These are phyloP conservation scores for Plecturocebus donacophilus DNA, from an alignment of 2,113 vertebrate genomes.

Conservation along the genomic window DNA sequence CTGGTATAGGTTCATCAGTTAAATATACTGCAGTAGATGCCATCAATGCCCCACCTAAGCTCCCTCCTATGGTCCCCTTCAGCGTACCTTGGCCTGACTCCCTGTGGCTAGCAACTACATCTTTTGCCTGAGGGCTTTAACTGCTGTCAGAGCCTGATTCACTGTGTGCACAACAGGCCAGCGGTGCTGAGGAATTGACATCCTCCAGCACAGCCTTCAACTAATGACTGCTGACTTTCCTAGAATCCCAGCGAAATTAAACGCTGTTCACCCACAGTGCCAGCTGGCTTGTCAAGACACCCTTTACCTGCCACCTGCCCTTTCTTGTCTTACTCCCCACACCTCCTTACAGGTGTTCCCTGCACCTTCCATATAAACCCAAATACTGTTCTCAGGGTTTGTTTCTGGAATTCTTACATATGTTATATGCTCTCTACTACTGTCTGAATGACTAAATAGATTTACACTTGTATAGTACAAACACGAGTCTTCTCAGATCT, in stretches of 20 bases:
- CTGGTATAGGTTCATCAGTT: background rate
- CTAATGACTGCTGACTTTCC: background rate
- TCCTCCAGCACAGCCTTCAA: background rate
- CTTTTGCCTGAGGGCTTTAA: background rate
- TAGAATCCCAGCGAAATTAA: too few relatives aligned
- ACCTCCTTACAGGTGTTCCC: rapidly evolving
- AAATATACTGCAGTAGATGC: rapidly evolving
- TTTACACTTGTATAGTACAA: background rate
- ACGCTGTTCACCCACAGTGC: background rate
- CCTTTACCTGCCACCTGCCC: background rate
- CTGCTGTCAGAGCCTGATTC: background rate
- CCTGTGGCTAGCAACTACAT: too few relatives aligned
- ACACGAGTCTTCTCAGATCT: background rate
- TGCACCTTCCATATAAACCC: background rate
- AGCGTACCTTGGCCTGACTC: rapidly evolving
- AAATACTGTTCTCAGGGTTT: background rate
- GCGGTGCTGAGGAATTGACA: background rate
- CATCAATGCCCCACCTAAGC: rapidly evolving
- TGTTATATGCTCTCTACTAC: background rate
- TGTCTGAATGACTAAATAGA: background rate
- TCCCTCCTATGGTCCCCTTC: rapidly evolving
- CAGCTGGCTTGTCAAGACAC: rapidly evolving
- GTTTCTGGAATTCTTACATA: background rate
- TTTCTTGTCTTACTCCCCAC: background rate
- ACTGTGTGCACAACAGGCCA: background rate